Percentiles rank a stretch among this genome's conserved stretches.
These are phyloP conservation scores for Rhinophrynus dorsalis DNA, from an alignment of 2,797 vertebrate genomes.

Conservation along the genomic window DNA sequence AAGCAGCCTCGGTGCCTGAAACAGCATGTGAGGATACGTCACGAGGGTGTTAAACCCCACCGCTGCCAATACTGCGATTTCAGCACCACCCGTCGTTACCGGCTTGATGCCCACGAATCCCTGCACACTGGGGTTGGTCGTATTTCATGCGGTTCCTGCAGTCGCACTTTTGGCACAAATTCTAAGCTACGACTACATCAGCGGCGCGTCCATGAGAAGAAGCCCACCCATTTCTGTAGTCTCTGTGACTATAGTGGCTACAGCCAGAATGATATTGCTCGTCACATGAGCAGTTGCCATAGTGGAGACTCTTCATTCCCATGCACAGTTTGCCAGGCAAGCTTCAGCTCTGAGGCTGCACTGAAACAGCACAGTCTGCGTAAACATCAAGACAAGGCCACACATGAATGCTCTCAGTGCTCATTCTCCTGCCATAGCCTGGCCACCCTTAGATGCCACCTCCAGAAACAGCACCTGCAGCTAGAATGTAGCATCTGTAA, in stretches of 20 bases:
- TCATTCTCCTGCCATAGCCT: constrained; percentile 73
- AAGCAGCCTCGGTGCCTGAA: constrained; percentile 80
- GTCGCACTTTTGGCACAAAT: constrained; percentile 85
- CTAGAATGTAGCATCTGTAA: constrained; percentile 74
- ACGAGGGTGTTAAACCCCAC: constrained; percentile 78
- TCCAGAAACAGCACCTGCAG: constrained; percentile 75
- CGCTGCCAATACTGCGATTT: constrained; percentile 84
- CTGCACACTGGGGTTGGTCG: constrained; percentile 89
- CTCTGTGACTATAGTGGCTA: constrained; percentile 90
- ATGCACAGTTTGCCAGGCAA: constrained; percentile 79
- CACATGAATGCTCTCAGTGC: constrained; percentile 68
- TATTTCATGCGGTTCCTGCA: constrained; percentile 76
- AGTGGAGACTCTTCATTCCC: constrained; percentile 71
- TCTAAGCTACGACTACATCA: constrained; percentile 88
- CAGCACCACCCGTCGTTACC: constrained; percentile 84
- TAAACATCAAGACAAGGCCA: constrained; percentile 69
- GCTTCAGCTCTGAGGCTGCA: constrained; percentile 85
- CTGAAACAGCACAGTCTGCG: constrained; percentile 87
- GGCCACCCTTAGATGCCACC: constrained; percentile 73
- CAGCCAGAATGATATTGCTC: constrained; percentile 82
- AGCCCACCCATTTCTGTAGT: constrained; percentile 82
- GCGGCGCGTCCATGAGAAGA: constrained; percentile 84
- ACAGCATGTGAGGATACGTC: constrained; percentile 81
- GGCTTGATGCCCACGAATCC: constrained; percentile 88
- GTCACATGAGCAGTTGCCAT: constrained; percentile 88